phyloP scores from a whole-genome alignment of 2,113 vertebrate species.

The Ptilonorhynchus violaceus region DNA sequence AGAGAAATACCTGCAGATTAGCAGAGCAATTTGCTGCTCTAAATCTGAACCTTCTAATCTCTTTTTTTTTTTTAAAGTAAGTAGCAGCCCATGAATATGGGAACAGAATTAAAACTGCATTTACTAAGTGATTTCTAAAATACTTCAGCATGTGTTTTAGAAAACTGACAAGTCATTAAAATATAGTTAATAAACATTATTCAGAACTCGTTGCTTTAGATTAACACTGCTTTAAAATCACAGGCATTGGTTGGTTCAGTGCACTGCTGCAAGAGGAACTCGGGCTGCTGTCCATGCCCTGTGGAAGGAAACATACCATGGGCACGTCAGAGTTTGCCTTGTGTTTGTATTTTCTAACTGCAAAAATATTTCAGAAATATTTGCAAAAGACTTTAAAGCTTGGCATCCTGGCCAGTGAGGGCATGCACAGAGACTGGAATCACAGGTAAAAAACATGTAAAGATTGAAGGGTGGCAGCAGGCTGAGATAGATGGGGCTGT shows the following conservation, averaged over 20 bases:
- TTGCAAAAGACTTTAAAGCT: not conserved
- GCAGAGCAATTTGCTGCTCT: constrained; percentile 68
- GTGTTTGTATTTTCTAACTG: accelerated
- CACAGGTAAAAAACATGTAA: too few species aligned
- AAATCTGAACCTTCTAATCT: constrained; percentile 67
- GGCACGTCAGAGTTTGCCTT: not conserved
- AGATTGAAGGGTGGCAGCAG: too few species aligned
- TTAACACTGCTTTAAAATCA: constrained; percentile 46
- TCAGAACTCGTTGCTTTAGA: constrained; percentile 62
- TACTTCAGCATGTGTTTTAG: constrained; percentile 64
- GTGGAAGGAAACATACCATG: not conserved
- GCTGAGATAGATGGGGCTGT: too few species aligned
- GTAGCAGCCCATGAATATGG: constrained; percentile 55
- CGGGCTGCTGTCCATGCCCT: not conserved
- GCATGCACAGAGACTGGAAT: too few species aligned
- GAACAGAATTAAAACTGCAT: constrained; percentile 64
- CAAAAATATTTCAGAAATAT: not conserved
- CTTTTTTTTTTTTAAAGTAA: constrained; percentile 17
- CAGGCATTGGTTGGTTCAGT: not conserved
- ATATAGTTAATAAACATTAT: constrained; percentile 72
- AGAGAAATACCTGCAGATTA: constrained; percentile 74
- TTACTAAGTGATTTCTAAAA: constrained; percentile 71
- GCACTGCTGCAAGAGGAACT: not conserved
- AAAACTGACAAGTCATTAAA: constrained; percentile 68
- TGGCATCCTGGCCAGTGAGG: not conserved